phyloP scores from a whole-genome alignment of 37 sponge, comb jelly and placozoan genomes.

The Hexactinellida sp. region DNA sequence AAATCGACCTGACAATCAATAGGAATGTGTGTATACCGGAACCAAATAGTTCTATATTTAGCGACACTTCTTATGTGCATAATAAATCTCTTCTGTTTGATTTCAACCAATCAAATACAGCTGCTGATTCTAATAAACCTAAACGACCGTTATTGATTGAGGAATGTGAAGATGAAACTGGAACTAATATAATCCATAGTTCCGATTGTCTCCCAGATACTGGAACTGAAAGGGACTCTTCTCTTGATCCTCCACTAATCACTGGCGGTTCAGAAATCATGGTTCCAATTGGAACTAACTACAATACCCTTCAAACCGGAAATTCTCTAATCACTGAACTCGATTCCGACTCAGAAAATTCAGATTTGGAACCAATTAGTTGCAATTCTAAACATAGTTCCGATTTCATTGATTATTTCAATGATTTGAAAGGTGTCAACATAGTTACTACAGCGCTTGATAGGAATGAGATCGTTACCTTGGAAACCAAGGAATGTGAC shows the following conservation, averaged over 20 bases:
- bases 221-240: neutral
- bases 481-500: neutral
- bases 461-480: neutral
- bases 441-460: neutral
- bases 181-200: neutral
- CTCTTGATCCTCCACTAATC: neutral
- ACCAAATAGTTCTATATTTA: neutral
- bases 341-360: neutral
- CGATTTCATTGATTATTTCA: neutral
- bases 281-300: neutral
- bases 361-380: neutral
- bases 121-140: neutral
- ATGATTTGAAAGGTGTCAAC: conserved; percentile 7
- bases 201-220: neutral
- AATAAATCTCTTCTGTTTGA: neutral
- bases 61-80: neutral
- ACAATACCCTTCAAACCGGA: too few relatives aligned
- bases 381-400: neutral
- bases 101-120: neutral
- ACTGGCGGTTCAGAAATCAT: too few relatives aligned
- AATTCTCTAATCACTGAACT: neutral
- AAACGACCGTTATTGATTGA: neutral
- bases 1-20: neutral
- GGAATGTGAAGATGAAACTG: neutral
- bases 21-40: too few relatives aligned